phyloP scores from a whole-genome alignment of 1,140 invertebrate species.

The Lethrus apterus region DNA sequence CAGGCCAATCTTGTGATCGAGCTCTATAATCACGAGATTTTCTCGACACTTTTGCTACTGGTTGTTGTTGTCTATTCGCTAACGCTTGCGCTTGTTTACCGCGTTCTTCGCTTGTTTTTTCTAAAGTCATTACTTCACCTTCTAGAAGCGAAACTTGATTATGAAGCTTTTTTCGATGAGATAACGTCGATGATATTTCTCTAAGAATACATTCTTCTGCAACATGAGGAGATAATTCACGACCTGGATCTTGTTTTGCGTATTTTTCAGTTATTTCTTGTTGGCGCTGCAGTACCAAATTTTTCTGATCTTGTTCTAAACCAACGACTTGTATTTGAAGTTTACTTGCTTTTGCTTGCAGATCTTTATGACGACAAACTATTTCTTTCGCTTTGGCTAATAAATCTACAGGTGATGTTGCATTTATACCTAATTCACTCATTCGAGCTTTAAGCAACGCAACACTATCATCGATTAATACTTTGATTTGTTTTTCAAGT shows the following conservation, averaged over 20 bases:
- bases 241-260: constrained; percentile 43
- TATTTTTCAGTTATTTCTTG: constrained; percentile 62
- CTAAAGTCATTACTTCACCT: constrained; percentile 64
- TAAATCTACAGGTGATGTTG: constrained; percentile 72
- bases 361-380: constrained; percentile 80
- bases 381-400: constrained; percentile 88
- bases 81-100: constrained; percentile 45
- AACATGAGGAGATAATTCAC: constrained; percentile 54
- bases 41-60: constrained; percentile 38
- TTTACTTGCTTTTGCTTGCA: constrained; percentile 77
- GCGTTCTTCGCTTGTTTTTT: constrained; percentile 58
- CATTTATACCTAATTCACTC: constrained; percentile 82
- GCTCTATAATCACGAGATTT: constrained; percentile 67
- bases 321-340: constrained; percentile 69
- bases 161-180: constrained; percentile 72
- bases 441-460: constrained; percentile 80
- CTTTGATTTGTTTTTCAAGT: constrained; percentile 85
- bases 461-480: constrained; percentile 87
- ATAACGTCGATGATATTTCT: constrained; percentile 75
- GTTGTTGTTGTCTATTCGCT: constrained; percentile 25
- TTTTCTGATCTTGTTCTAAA: constrained; percentile 63
- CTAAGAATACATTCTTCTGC: constrained; percentile 73
- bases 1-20: constrained; percentile 82
- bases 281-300: constrained; percentile 58
- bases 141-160: constrained; percentile 68